Base-by-base conservation (phyloP, 53 echinoderm and acorn worm genomes). In the Temnopleurus reevesii region DNA sequence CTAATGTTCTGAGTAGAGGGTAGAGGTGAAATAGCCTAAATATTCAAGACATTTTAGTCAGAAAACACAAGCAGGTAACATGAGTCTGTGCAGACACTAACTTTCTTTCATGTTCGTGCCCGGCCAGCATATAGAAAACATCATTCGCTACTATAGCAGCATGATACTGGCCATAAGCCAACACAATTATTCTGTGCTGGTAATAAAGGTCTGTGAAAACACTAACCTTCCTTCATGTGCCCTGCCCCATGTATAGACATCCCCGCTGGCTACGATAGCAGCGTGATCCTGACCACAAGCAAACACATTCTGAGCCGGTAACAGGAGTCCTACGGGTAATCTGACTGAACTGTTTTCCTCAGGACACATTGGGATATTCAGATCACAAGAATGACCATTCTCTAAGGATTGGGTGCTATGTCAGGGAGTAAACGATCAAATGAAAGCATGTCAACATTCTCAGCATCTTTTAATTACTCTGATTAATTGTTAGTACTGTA, bases 181-280 rank as follows among this genome's bases (percentile, higher is more conserved):
- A 15, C 35, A 91, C 36, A 43, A 89, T 94, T n/a, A n/a, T n/a
- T n/a, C n/a, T n/a, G n/a, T n/a, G n/a, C n/a, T n/a, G n/a, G n/a
- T n/a, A n/a, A n/a, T n/a, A n/a, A n/a, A n/a, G n/a, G n/a, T n/a
- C 9, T 29, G 30, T 8, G 12, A 28, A 12, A 60, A 28, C 19
- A 34, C 91, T 45, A 38, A 97, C 97, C 97, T 95, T 66, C 97
- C 97, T 57, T 90, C 83, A 46, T 92, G 94, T 18, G 95, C 95
- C 85, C 88, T 94, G 25, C 97, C 97, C 97, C 97, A 97, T 4
- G 97, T 94, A 57, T 95, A 96, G 47, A 97, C 93, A 71, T 97
- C 95, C 13, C 93, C 95, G 55, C 90, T 92, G 7, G 94, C 91
- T 2, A 97, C 88, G 49, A 95, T 83, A 41, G 95, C 95, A 27